These are phyloP conservation scores for Siniperca chuatsi DNA, from an alignment of 2,113 vertebrate species.

Conservation along the genomic window DNA sequence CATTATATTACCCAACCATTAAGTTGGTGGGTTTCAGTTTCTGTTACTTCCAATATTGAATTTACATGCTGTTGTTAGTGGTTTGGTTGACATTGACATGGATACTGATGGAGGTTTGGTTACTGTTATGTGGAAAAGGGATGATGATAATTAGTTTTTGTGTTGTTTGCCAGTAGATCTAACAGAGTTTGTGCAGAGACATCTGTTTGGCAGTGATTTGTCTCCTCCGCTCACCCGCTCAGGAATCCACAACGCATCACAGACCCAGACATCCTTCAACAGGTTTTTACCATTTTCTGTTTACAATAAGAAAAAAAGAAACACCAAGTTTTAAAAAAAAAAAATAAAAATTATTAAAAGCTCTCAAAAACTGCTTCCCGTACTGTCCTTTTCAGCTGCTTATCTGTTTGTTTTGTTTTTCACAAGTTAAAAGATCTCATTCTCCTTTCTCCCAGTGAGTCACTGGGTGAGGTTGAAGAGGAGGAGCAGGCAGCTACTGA, in stretches of 20 bases:
- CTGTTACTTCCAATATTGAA: no score
- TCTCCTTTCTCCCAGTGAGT: constrained; percentile 66
- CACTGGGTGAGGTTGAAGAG: constrained; percentile 41
- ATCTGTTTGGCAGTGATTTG: constrained; percentile 77
- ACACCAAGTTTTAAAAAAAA: not conserved
- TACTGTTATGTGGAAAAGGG: no score
- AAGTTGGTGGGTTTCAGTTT: no score
- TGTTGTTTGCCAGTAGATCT: constrained; percentile 68
- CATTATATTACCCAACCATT: not conserved
- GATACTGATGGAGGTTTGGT: not conserved
- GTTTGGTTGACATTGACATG: not conserved
- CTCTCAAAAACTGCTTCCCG: not conserved
- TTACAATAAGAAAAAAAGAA: not conserved
- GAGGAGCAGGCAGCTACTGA: constrained; percentile 39
- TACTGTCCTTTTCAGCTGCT: not conserved
- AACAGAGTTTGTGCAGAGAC: constrained; percentile 81
- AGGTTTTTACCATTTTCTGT: constrained; percentile 53
- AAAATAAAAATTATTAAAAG: not conserved
- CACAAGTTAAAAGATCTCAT: not conserved
- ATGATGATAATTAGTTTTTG: no score
- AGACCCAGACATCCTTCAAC: constrained; percentile 46
- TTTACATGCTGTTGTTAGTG: no score
- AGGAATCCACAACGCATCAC: constrained; percentile 70
- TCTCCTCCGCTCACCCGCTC: constrained; percentile 74
- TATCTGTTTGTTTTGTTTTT: not conserved